These are phyloP conservation scores for Eupithecia subfuscata DNA, from an alignment of 2,888 invertebrate genomes.

Conservation along the genomic window DNA sequence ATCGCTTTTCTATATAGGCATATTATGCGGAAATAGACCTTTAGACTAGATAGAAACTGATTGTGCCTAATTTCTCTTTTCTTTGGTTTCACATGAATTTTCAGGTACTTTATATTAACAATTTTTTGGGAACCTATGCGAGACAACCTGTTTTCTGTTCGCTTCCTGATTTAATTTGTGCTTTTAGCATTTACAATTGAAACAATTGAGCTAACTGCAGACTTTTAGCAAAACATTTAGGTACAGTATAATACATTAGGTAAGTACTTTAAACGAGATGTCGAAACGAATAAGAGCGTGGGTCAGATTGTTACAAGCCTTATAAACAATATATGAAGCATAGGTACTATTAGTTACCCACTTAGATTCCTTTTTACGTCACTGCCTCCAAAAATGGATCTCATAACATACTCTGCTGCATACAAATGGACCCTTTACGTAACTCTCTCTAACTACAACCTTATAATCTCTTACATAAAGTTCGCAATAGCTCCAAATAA, in stretches of 20 bases:
- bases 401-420: constrained; percentile 51
- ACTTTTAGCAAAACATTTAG: no score
- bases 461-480: constrained; percentile 22
- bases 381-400: constrained; percentile 60
- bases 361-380: constrained; percentile 6
- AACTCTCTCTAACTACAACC: constrained; percentile 39
- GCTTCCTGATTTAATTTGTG: not conserved
- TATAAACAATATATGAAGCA: not conserved
- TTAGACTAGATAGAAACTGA: not conserved
- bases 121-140: not conserved
- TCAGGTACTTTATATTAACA: not conserved
- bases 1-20: not conserved
- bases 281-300: not conserved
- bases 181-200: no score
- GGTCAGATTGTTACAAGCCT: not conserved
- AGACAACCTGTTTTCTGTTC: not conserved
- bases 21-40: not conserved
- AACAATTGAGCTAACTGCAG: no score
- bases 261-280: no score
- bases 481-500: constrained; percentile 12
- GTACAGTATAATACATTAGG: no score
- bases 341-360: not conserved
- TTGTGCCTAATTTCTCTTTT: not conserved
- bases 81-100: not conserved
- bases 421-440: constrained; percentile 57